Base-by-base conservation (phyloP, 92 coral and sea anemone genomes). In the Palythoa caribaeorum region DNA sequence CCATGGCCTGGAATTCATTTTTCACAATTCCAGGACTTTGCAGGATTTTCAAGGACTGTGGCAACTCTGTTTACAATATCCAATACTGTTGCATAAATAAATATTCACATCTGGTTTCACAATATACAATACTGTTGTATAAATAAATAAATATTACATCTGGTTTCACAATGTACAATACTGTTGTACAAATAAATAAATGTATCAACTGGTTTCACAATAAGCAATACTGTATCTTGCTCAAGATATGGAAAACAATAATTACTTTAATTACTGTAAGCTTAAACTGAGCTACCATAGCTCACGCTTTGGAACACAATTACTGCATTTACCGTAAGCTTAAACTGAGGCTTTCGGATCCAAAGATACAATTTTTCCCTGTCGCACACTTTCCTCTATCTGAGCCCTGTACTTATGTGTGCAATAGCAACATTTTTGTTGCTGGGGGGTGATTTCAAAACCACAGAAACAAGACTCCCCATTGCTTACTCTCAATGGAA, bases 381-480 rank as follows among this genome's bases (percentile, higher is more conserved):
- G 76, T 77, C 50, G 44, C 66, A 88, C 93, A 94, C 94, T 75
- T 75, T 85, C 81, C 83, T 90, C 91, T 65, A 92, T 94, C 28
- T 17, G 76, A 63, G 63, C 48, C 85, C 90, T 85, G 83, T 92
- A 80, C 88, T 83, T 37, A 84, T 94, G 95, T 84, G 83, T 89
- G 85, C 95, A 94, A 77, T 92, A 92, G 38, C 40, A 62, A 85
- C 91, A 92, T 81, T 92, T 70, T 55, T 92, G 92, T 76, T 78
- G 55, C 77, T 86, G 79, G 51, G 80, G 79, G 53, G 85, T 74
- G 17, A 70, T 77, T 16, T 87, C 83, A 21, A 92, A 92, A 55
- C 95, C 94, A 89, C 95, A 94, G 80, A 89, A 87, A 89, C 95
- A 93, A 59, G 90, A 90, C 62, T 94, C 94, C 70, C 87, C 93